phyloP scores from a whole-genome alignment of 2,113 vertebrate species.

The Saimiri boliviensis region DNA sequence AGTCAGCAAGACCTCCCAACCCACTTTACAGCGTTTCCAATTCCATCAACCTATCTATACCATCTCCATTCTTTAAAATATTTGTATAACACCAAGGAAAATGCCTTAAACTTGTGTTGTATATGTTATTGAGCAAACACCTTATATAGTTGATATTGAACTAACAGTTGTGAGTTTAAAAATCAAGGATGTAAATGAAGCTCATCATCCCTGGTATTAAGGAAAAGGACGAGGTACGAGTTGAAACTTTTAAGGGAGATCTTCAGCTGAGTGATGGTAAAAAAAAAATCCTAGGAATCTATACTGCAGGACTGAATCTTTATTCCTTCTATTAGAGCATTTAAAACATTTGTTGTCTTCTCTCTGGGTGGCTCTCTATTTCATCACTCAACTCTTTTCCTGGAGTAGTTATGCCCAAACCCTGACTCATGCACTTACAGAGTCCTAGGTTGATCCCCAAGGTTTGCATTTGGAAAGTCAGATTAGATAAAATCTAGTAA shows the following conservation, averaged over 20 bases:
- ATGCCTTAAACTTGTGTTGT: not conserved
- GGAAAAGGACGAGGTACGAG: not conserved
- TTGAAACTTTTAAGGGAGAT: constrained; percentile 1
- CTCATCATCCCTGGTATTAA: not conserved
- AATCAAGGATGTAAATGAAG: not conserved
- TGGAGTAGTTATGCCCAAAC: not conserved
- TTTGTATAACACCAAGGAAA: not conserved
- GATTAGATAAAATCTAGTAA: constrained; percentile 7
- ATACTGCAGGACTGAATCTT: not conserved
- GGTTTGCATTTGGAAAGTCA: not conserved
- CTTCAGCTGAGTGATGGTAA: not conserved
- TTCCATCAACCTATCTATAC: not conserved
- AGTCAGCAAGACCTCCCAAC: not conserved
- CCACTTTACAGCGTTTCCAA: not conserved
- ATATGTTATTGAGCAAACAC: not conserved
- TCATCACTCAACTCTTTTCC: not conserved
- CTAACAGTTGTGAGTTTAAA: not conserved
- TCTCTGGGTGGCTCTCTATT: not conserved
- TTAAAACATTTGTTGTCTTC: not conserved
- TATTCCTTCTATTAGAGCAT: not conserved
- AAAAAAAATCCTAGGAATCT: not conserved
- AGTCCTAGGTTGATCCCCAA: not conserved
- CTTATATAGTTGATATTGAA: not conserved
- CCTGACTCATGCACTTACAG: not conserved
- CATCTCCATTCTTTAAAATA: not conserved